Evolutionary conservation across 2,113 vertebrate genomes (phyloP).

Genomic region (Cottus gobio): DNA sequence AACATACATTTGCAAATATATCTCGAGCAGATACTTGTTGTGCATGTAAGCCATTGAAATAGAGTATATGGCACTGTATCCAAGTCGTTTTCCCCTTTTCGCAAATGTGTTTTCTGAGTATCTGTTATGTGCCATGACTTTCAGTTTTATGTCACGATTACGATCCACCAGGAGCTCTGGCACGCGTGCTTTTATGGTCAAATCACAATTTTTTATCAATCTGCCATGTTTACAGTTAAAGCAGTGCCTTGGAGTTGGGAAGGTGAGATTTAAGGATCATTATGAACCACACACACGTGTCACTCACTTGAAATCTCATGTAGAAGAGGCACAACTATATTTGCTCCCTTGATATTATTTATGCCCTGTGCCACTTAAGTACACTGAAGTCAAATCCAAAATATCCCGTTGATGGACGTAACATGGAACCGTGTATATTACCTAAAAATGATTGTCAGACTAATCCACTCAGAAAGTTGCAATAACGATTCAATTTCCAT

Average conservation of each 20-base stretch:
- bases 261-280: constrained; percentile 44
- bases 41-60: constrained; percentile 70
- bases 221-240: constrained; percentile 83
- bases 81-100: constrained; percentile 51
- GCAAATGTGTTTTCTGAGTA: constrained; percentile 48
- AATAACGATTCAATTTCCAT: constrained; percentile 52
- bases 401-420: constrained; percentile 36
- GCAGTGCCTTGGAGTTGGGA: constrained; percentile 85
- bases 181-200: constrained; percentile 48
- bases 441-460: constrained; percentile 1
- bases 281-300: constrained; percentile 20
- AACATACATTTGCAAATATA: constrained; percentile 57
- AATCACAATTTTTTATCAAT: constrained; percentile 64
- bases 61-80: constrained; percentile 57
- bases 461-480: constrained; percentile 44
- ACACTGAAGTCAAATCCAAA: constrained; percentile 77
- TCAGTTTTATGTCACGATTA: constrained; percentile 44
- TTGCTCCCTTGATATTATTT: constrained; percentile 41
- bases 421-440: constrained; percentile 37
- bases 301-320: constrained; percentile 46
- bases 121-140: constrained; percentile 64
- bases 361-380: constrained; percentile 77
- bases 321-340: constrained; percentile 48
- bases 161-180: constrained; percentile 50
- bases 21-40: constrained; percentile 47